Evolutionary conservation across 2,113 vertebrate genomes (phyloP).

Genomic region (Pyrgilauda ruficollis): DNA sequence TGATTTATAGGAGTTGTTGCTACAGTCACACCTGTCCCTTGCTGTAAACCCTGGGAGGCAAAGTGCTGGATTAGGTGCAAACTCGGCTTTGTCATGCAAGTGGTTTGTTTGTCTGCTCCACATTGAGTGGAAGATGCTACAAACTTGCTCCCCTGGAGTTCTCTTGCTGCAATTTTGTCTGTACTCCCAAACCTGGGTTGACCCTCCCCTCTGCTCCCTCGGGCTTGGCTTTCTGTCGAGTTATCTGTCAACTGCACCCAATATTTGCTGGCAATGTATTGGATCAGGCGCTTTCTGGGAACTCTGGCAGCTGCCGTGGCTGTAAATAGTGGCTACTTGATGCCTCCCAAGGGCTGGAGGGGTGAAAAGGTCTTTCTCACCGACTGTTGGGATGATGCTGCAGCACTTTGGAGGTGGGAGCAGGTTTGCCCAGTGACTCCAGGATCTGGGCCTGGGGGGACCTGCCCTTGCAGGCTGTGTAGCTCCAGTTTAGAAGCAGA

Average conservation of each 20-base stretch:
- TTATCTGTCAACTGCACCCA: neutral
- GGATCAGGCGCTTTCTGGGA: neutral
- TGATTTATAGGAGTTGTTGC: neutral
- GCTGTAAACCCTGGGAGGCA: neutral
- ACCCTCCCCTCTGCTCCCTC: too few species aligned
- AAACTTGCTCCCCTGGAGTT: neutral
- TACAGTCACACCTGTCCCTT: neutral
- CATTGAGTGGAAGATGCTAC: neutral
- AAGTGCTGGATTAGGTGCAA: neutral
- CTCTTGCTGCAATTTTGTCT: neutral
- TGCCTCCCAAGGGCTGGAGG: neutral
- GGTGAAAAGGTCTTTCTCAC: neutral
- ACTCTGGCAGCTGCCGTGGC: neutral
- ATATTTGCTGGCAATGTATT: neutral
- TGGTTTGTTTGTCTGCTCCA: neutral
- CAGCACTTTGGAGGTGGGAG: accelerated
- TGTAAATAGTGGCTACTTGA: neutral
- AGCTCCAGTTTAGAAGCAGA: neutral
- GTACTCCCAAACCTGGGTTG: neutral
- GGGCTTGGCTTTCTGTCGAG: neutral
- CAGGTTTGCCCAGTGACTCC: neutral
- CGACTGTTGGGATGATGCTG: accelerated
- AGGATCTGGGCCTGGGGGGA: neutral
- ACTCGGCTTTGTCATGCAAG: neutral
- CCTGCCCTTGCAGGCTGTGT: neutral